Base-by-base conservation (phyloP, 2,113 vertebrate genomes). In the Mus pahari region DNA sequence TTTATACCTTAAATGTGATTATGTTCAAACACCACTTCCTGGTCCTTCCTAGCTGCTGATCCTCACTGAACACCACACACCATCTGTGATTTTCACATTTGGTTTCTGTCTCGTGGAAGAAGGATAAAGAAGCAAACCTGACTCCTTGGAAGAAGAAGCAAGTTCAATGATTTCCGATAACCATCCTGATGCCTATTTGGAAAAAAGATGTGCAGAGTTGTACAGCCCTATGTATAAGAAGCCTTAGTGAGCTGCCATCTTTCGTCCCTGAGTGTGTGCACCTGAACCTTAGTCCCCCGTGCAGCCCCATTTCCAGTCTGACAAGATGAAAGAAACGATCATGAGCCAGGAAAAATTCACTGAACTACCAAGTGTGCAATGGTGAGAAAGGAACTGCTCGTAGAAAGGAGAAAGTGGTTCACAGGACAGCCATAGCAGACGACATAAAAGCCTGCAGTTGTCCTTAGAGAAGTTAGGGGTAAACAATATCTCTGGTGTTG, bases 1-100 rank as follows among this genome's bases (percentile, higher is more conserved):
- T 96, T 97, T 96, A 64, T 93, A 90, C 70, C 77, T 94, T 92
- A 94, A 84, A 86, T 86, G 89, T 39, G 87, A 96, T 79, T 89
- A 94, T 87, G 86, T 83, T 86, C 93, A 95, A 96, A 95, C 70
- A 91, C 62, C 58, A 94, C 87, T 97, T 97, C 95, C 95, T 92
- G 96, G 95, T 89, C 24, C 82, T 96, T 92, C 86, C 82, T 96
- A 97, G 96, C 92, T 96, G 94, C 90, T 91, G 92, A 94, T 62
- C 88, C 86, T 86, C 58, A 91, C 92, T 97, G 26, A 89, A 96
- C 94, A 96, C 92, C 88, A 91, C 93, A 91, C 50, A 66, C 86
- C 90, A 90, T 87, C 90, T 98, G 97, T 6, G 86, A 79, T 94
- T 92, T 89, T 93, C 83, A 91, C 53, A 75, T 94, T 96, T 95